These are phyloP conservation scores for Erebia aethiops DNA, from an alignment of 2,888 invertebrate species.

Conservation along the genomic window DNA sequence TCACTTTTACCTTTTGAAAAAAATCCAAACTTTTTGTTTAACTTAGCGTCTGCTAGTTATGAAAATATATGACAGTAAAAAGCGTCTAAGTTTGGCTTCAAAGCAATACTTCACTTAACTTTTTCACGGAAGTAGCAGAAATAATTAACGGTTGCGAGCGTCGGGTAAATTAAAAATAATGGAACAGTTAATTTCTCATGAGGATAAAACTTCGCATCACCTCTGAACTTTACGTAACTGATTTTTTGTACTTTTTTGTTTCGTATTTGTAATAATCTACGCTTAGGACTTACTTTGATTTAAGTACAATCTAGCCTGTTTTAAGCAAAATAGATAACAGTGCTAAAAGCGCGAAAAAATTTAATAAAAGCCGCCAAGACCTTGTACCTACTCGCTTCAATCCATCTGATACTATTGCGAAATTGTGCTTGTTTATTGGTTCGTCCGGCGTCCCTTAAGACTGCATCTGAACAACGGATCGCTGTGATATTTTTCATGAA, in stretches of 20 bases:
- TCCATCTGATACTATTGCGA: no score
- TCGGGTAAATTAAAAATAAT: conserved; percentile 73
- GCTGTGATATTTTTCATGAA: no score
- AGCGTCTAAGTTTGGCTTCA: conserved; percentile 18
- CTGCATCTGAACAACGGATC: no score
- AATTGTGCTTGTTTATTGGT: no score
- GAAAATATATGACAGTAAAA: conserved; percentile 12
- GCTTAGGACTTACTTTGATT: background rate
- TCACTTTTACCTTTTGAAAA: conserved; percentile 2
- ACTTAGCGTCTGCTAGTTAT: conserved; percentile 5
- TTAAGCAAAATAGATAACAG: no score
- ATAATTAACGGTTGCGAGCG: conserved; percentile 63
- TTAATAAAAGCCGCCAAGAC: no score
- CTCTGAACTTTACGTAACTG: conserved; percentile 55
- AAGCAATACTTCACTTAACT: conserved; percentile 25
- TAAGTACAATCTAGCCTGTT: background rate
- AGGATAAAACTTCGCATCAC: conserved; percentile 67
- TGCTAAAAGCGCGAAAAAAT: no score
- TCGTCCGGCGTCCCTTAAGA: conserved; percentile 24
- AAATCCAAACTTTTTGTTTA: conserved; percentile 11
- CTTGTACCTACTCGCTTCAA: no score
- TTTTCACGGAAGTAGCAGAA: conserved; percentile 51
- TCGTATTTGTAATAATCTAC: conserved; percentile 20
- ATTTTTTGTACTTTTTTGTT: conserved; percentile 49
- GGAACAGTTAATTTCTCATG: conserved; percentile 82